Percentiles rank a stretch among this genome's conserved stretches.
These are phyloP conservation scores for Wiebesia pumilae DNA, from an alignment of 1,140 invertebrate genomes.

Conservation along the genomic window DNA sequence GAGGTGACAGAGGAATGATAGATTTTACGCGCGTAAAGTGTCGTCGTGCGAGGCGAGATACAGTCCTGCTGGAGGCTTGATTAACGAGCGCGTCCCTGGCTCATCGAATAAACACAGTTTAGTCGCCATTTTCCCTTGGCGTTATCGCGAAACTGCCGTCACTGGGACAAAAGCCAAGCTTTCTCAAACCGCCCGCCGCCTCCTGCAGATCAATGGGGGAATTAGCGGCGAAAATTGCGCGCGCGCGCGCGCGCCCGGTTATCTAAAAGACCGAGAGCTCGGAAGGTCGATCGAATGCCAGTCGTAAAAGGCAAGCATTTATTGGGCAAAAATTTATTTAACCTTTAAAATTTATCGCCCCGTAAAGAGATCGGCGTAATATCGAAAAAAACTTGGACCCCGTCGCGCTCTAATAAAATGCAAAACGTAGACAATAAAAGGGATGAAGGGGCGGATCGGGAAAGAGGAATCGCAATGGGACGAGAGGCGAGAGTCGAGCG, in stretches of 20 bases:
- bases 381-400: neutral
- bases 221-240: neutral
- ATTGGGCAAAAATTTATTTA: no score
- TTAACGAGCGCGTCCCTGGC: conserved; percentile 22
- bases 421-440: neutral
- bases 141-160: conserved; percentile 8
- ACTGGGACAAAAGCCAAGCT: neutral
- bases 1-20: conserved; percentile 28
- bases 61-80: neutral
- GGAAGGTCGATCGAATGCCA: no score
- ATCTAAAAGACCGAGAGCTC: neutral
- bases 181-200: neutral
- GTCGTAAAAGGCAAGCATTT: neutral
- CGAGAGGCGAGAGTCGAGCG: neutral
- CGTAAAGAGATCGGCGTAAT: neutral
- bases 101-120: neutral
- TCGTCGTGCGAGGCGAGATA: neutral
- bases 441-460: neutral
- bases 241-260: neutral
- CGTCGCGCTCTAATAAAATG: conserved; percentile 3
- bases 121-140: neutral
- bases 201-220: neutral
- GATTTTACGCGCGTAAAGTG: neutral
- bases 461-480: neutral
- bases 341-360: conserved; percentile 22